phyloP scores from a whole-genome alignment of 2,113 vertebrate genomes.

The Antechinus stuartii region DNA sequence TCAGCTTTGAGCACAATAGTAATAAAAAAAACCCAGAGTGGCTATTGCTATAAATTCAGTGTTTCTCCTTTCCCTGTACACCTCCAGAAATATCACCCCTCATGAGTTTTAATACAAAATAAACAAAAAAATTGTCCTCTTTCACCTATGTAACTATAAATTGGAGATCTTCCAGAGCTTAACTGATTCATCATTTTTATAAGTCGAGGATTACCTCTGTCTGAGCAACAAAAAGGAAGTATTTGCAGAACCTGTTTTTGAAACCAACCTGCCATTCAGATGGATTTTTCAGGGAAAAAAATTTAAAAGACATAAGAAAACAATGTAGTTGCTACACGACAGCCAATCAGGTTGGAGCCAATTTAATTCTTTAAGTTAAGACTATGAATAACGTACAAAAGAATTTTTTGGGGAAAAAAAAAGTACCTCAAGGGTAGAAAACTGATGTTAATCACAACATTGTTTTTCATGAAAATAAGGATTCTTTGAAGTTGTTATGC shows the following conservation, averaged over 20 bases:
- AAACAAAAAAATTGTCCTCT: constrained; percentile 52
- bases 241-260: constrained; percentile 69
- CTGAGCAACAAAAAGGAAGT: constrained; percentile 64
- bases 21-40: background rate
- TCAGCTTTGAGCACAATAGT: background rate
- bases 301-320: constrained; percentile 70
- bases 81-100: background rate
- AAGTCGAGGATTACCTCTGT: constrained; percentile 67
- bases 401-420: constrained; percentile 75
- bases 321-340: constrained; percentile 64
- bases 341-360: constrained; percentile 66
- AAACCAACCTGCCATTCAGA: constrained; percentile 51
- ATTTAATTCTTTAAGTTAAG: constrained; percentile 69
- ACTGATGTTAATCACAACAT: constrained; percentile 77
- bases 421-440: constrained; percentile 82
- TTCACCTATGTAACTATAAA: constrained; percentile 60
- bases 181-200: constrained; percentile 76
- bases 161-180: constrained; percentile 66
- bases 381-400: constrained; percentile 83
- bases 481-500: constrained; percentile 83
- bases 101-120: background rate
- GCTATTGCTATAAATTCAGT: background rate
- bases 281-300: constrained; percentile 43
- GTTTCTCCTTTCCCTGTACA: background rate
- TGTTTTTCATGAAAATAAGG: constrained; percentile 80